Percentiles rank a stretch among this genome's conserved stretches.
These are phyloP conservation scores for Agonopterix alstromeriana DNA, from an alignment of 2,888 invertebrate species.

Conservation along the genomic window DNA sequence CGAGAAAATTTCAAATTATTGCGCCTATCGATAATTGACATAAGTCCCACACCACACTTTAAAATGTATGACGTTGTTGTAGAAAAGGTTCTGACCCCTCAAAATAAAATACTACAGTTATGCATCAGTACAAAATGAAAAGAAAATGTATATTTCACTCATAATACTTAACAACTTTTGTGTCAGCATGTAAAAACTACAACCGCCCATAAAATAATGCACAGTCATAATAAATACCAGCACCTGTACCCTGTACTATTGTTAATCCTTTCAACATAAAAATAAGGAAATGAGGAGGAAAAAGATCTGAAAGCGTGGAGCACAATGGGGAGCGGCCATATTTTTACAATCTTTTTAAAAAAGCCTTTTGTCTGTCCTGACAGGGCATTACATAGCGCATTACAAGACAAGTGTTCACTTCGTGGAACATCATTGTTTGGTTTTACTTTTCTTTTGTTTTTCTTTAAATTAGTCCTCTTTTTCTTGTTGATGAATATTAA, in stretches of 20 bases:
- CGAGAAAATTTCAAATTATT: too few species aligned
- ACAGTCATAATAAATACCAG: slow-evolving; percentile 7
- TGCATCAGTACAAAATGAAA: too few species aligned
- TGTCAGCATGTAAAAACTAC: too few species aligned
- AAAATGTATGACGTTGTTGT: too few species aligned
- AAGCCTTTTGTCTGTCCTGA: slow-evolving; percentile 58
- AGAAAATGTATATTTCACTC: too few species aligned
- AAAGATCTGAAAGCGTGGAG: slow-evolving; percentile 48
- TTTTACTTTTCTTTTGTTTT: slow-evolving; percentile 19
- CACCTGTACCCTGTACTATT: slow-evolving; percentile 25
- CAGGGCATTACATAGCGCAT: slow-evolving; percentile 56
- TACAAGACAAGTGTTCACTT: slow-evolving; percentile 62
- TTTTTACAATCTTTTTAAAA: slow-evolving; percentile 59
- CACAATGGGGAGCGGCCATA: slow-evolving; percentile 60
- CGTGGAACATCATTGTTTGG: slow-evolving; percentile 46
- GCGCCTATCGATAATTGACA: too few species aligned
- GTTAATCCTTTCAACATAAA: slow-evolving; percentile 68
- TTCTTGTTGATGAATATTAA: too few species aligned
- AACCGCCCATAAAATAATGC: background rate
- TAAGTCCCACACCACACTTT: too few species aligned
- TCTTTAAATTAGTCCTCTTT: too few species aligned
- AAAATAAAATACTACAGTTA: too few species aligned
- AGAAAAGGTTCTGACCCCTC: too few species aligned
- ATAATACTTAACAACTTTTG: too few species aligned
- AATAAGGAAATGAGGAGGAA: slow-evolving; percentile 66